Percentiles rank a stretch among this genome's conserved stretches.
phyloP scores from a whole-genome alignment of 1,140 invertebrate species.

The Platyscapa corneri region DNA sequence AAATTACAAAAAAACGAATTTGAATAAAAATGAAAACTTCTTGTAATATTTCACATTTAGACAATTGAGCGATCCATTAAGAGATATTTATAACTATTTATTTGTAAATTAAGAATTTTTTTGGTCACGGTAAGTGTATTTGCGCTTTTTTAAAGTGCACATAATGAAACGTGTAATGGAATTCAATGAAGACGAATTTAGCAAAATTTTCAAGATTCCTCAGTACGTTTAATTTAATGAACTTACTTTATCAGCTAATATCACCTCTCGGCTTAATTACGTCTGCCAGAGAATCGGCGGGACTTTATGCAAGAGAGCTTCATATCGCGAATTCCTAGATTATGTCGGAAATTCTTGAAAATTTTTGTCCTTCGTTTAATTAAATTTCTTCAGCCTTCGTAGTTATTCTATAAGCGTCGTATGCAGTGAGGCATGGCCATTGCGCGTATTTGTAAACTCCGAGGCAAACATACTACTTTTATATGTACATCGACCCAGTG shows the following conservation, averaged over 20 bases:
- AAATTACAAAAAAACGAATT: too few relatives aligned
- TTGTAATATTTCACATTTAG: background rate
- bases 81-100: background rate
- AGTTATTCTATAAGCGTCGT: background rate
- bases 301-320: background rate
- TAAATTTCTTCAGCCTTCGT: constrained; percentile 27
- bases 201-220: constrained; percentile 25
- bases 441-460: constrained; percentile 7
- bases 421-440: background rate
- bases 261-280: constrained; percentile 17
- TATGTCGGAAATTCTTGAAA: constrained; percentile 43
- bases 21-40: background rate
- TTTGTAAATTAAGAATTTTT: background rate
- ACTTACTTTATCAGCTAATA: constrained; percentile 33
- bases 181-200: constrained; percentile 29
- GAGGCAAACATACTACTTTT: background rate
- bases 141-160: background rate
- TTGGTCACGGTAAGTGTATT: background rate
- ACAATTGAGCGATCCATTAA: background rate
- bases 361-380: constrained; percentile 41
- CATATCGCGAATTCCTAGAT: constrained; percentile 30
- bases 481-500: background rate
- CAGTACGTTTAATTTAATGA: constrained; percentile 30
- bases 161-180: background rate
- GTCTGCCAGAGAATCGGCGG: background rate